Evolutionary conservation across 2,888 invertebrate genomes (phyloP), one percentile per base, ranked within the genome.

Genomic region (Meta bourneti): DNA sequence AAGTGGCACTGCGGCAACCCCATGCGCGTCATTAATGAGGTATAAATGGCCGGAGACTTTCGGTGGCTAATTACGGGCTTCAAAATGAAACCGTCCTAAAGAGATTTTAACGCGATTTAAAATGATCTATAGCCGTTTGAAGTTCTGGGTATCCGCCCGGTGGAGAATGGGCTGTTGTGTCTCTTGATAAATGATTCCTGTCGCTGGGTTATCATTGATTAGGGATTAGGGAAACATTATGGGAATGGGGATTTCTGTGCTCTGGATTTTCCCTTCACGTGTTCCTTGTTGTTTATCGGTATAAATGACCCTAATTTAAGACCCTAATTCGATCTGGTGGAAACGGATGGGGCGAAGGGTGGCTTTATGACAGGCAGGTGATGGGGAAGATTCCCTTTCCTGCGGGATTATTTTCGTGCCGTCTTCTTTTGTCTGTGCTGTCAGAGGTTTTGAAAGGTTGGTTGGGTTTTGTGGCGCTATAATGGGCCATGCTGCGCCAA

Each of bases 21-120:
- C 34, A 34, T 34, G 34, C 34, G 34, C 34, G 34, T 34, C 34
- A 61, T 61, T 61, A 61, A 61, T 61, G 61, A 16, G 61, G 61
- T 61, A 61, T 61, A 61, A 61, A 61, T 61, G 61, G 61, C 34
- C 34, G 34, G 34, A 34, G 34, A 34, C 34, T 61, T 11, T 16
- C 11, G 61, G 61, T 61, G 61, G 61, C 61, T 61, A 61, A 61
- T 61, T 61, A 61, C 61, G 16, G 61, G 61, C 16, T 61, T 16
- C 61, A 16, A 16, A 61, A 61, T 61, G 61, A 61, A 61, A 61
- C 61, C 82, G 51, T 70, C 9, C 82, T 49, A 70, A 78, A 19
- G 81, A 69, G 61, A 69, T 52, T 88, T 88, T 75, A 82, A 88
- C 69, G 88, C 81, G 75, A 82, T 88, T 88, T 82, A 81, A 75